phyloP scores from a whole-genome alignment of 2,888 invertebrate species.

The Hirtodrosophila duncani region DNA sequence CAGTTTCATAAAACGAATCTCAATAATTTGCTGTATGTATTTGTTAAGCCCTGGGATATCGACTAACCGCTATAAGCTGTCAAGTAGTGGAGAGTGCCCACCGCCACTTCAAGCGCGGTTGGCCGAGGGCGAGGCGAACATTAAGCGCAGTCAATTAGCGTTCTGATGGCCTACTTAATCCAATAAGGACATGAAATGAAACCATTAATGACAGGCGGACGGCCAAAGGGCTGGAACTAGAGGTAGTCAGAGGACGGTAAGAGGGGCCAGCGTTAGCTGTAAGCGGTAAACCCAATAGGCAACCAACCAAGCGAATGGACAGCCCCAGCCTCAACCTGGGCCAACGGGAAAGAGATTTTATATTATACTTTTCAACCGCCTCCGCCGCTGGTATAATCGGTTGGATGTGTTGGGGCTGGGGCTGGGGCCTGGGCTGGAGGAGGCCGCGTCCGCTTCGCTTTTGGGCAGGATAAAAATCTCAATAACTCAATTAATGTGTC shows the following conservation, averaged over 20 bases:
- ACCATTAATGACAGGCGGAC: conserved; percentile 48
- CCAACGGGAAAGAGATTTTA: too few species aligned
- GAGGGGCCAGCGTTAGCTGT: too few species aligned
- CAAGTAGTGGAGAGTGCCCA: neutral
- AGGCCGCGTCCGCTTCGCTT: neutral
- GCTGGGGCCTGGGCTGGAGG: neutral
- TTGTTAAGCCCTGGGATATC: too few species aligned
- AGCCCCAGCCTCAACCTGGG: neutral
- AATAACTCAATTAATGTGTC: conserved; percentile 69
- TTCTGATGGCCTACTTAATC: conserved; percentile 57
- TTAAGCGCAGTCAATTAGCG: conserved; percentile 61
- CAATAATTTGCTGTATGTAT: too few species aligned
- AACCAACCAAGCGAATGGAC: conserved; percentile 4
- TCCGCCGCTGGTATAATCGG: neutral
- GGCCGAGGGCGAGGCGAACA: conserved; percentile 20
- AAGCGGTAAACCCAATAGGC: conserved; percentile 22
- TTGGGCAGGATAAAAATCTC: conserved; percentile 44
- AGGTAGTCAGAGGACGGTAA: too few species aligned
- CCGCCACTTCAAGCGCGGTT: too few species aligned
- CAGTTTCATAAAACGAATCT: too few species aligned
- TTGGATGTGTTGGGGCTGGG: too few species aligned
- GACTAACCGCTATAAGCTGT: too few species aligned
- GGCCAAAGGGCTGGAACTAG: conserved; percentile 11
- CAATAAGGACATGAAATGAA: conserved; percentile 64
- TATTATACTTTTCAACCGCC: neutral